These are phyloP conservation scores for Apoderus coryli DNA, from an alignment of 2,888 invertebrate genomes.

Conservation along the genomic window DNA sequence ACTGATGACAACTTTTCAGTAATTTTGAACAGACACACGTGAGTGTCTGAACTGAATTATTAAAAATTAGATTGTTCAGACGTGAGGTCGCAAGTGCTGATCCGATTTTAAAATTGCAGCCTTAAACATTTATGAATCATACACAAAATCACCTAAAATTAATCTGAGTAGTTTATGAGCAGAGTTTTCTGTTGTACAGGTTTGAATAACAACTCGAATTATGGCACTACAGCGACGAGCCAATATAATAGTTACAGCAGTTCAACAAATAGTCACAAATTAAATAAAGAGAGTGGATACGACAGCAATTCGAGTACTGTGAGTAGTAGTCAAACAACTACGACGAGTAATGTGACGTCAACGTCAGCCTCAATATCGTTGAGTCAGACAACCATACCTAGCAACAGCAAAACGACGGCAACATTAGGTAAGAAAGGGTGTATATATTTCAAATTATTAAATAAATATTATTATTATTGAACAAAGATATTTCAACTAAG, in stretches of 20 bases:
- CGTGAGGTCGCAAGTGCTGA: too few relatives aligned
- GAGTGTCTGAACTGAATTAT: too few relatives aligned
- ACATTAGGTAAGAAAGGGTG: conserved; percentile 32
- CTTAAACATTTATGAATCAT: too few relatives aligned
- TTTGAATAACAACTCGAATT: conserved; percentile 28
- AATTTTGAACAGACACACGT: too few relatives aligned
- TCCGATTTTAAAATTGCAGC: too few relatives aligned
- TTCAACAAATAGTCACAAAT: conserved; percentile 27
- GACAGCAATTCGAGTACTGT: conserved; percentile 24
- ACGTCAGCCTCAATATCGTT: conserved; percentile 22
- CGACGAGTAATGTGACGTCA: conserved; percentile 25
- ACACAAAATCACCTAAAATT: too few relatives aligned
- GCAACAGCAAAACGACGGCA: conserved; percentile 32
- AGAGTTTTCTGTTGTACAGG: conserved; percentile 17
- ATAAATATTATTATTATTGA: too few relatives aligned
- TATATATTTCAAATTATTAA: too few relatives aligned
- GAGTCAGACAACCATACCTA: conserved; percentile 26
- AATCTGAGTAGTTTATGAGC: background rate
- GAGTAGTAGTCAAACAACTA: conserved; percentile 25
- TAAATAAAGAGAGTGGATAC: conserved; percentile 26
- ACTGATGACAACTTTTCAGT: too few relatives aligned
- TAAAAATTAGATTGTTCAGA: too few relatives aligned
- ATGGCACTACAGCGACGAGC: conserved; percentile 25
- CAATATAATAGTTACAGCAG: conserved; percentile 32
- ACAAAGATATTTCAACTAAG: too few relatives aligned